Conservation (phyloP, 1,140 invertebrate genomes). For the Theocolax elegans region DNA sequence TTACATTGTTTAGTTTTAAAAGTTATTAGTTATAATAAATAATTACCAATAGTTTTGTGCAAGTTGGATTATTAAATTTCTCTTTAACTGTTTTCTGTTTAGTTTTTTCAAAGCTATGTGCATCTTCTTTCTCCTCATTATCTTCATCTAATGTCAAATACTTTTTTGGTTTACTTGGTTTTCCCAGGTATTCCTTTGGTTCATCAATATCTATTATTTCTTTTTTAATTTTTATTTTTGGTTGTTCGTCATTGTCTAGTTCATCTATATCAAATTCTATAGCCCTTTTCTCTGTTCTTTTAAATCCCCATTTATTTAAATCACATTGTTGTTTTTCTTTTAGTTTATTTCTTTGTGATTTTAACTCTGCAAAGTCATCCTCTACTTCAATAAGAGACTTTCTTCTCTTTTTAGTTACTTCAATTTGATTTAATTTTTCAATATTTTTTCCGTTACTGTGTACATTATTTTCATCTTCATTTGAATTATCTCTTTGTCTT, state of each 20-base stretch:
- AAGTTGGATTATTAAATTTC: too few relatives aligned
- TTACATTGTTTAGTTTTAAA: not conserved
- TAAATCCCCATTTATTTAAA: conserved; percentile 27
- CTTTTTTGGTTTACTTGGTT: not conserved
- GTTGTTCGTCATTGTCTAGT: not conserved
- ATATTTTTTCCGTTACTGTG: not conserved
- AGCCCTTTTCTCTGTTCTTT: conserved; percentile 4
- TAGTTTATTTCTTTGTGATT: not conserved
- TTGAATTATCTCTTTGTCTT: not conserved
- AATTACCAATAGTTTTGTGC: too few relatives aligned
- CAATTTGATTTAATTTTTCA: not conserved
- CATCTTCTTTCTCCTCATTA: not conserved
- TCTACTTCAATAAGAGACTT: not conserved
- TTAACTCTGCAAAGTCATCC: not conserved
- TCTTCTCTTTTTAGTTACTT: not conserved
- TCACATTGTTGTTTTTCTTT: conserved; percentile 13
- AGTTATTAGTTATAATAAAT: not conserved
- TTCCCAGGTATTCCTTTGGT: not conserved
- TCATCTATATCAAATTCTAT: conserved; percentile 31
- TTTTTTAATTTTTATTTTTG: not conserved
- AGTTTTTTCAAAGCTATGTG: too few relatives aligned
- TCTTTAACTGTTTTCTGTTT: too few relatives aligned
- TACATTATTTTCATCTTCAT: not conserved
- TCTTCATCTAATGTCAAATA: not conserved
- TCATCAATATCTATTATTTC: not conserved